Evolutionary conservation across 2,888 invertebrate genomes (phyloP).

Genomic region (Gryllus longicercus): DNA sequence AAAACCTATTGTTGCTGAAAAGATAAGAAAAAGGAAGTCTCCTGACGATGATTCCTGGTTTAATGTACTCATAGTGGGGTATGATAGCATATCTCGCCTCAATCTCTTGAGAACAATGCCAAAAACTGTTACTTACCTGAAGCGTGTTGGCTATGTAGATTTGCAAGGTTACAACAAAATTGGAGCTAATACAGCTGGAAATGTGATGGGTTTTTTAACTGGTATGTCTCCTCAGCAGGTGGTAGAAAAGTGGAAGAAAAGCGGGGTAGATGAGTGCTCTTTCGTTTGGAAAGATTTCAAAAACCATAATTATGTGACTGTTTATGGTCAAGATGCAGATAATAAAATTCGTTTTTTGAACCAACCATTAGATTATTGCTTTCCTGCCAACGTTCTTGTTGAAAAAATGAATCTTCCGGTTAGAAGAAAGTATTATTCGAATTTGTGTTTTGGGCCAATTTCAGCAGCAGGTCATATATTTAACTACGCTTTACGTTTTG

Average conservation of each 20-base stretch:
- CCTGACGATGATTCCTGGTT: slow-evolving; percentile 31
- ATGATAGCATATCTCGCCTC: slow-evolving; percentile 33
- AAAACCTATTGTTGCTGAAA: not conserved
- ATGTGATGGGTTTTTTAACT: too few relatives aligned
- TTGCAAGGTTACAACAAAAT: too few relatives aligned
- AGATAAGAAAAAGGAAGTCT: slow-evolving; percentile 11
- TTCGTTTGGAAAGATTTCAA: slow-evolving; percentile 76
- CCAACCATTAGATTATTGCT: slow-evolving; percentile 78
- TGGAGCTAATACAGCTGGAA: too few relatives aligned
- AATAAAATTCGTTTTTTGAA: slow-evolving; percentile 67
- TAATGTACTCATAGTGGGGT: slow-evolving; percentile 47
- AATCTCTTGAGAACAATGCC: too few relatives aligned
- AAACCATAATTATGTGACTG: slow-evolving; percentile 69
- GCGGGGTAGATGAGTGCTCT: slow-evolving; percentile 58
- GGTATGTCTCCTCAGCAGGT: slow-evolving; percentile 42
- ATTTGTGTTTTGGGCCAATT: slow-evolving; percentile 49
- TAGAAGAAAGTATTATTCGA: slow-evolving; percentile 50
- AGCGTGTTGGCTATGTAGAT: too few relatives aligned
- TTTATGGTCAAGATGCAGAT: slow-evolving; percentile 74
- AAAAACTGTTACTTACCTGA: too few relatives aligned
- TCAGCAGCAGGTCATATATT: too few relatives aligned
- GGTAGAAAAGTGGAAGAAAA: slow-evolving; percentile 44
- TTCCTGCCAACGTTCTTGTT: slow-evolving; percentile 68
- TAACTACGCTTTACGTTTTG: too few relatives aligned
- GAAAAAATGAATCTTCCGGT: slow-evolving; percentile 43